Evolutionary conservation across 2,888 invertebrate genomes (phyloP), one percentile per base, ranked within the genome.

Genomic region (Opisthograptis luteolata): DNA sequence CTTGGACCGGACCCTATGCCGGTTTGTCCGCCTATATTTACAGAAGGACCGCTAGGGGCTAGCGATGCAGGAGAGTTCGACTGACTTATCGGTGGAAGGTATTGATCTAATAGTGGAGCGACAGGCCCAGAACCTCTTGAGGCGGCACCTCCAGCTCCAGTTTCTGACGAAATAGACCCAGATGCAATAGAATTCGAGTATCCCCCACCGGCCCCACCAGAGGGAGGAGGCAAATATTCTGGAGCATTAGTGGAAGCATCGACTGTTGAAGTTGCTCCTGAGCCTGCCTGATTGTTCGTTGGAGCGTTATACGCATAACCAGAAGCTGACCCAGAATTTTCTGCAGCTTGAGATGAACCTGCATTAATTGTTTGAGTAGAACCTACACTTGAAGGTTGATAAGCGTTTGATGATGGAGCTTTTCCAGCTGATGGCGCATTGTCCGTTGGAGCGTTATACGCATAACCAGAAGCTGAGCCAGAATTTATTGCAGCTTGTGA

Each of bases 181-280:
- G 32, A 4, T 28, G 15, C 19, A 30, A 34, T 28, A 15, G 25
- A 12, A 39, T 36, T 46, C 3, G 15, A 35, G 24, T 50, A 37
- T 15, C 42, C 47, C 39, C 60, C 60, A 10, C 50, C 55, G 20
- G 43, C n/a, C n/a, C n/a, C 2, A 10, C 50, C 55, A 22, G 43
- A 47, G 12, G 42, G 36, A 2, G 87, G 87, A 4, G 87, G 87
- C 47, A 87, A 74, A 66, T 87, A 88, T 60, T 70, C 71, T 8
- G 85, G 85, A 28, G 84, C 86, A 48, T 71, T 86, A 12, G 85
- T 86, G 8, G 86, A 86, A 8, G 73, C 68, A 22, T 45, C 37
- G 50, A 50, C 24, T 37, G 48, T 54, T 63, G 45, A 35, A 53
- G 37, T 28, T 5, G 25, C 22, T 9, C 13, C 28, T 28, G 58